These are phyloP conservation scores for Dryocosmus kuriphilus DNA, from an alignment of 2,888 invertebrate genomes.

Conservation along the genomic window DNA sequence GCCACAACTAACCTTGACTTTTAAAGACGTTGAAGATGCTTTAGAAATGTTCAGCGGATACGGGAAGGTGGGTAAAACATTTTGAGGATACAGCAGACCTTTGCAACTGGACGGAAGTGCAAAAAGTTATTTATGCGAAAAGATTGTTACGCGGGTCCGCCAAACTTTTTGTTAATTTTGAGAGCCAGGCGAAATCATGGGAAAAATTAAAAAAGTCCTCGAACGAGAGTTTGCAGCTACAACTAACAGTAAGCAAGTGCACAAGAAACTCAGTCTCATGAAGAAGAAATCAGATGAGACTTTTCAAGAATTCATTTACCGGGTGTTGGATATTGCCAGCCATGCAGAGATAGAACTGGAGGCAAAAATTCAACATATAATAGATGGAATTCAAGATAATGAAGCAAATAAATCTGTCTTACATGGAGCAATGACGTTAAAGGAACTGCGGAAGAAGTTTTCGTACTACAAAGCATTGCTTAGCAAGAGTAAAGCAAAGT, in stretches of 20 bases:
- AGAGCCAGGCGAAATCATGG: no score
- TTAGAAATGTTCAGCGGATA: no score
- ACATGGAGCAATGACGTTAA: no score
- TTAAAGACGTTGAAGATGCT: no score
- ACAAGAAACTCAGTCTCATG: conserved; percentile 4
- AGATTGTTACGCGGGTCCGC: conserved; percentile 53
- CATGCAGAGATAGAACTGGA: conserved; percentile 43
- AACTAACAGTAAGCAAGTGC: no score
- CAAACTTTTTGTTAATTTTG: conserved; percentile 53
- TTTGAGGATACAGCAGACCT: conserved; percentile 55
- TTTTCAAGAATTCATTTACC: conserved; percentile 53
- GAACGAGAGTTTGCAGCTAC: no score
- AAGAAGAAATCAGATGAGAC: conserved; percentile 44
- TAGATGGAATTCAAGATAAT: conserved; percentile 39
- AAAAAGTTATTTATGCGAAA: no score
- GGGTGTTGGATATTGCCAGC: conserved; percentile 52
- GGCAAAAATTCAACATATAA: conserved; percentile 12
- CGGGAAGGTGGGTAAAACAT: no score
- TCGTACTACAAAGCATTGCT: neutral
- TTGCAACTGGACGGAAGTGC: conserved; percentile 53
- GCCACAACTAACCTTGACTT: no score
- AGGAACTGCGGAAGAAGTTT: no score
- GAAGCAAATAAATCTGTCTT: no score
- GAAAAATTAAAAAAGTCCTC: no score
- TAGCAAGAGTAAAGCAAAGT: neutral